Evolutionary conservation across 2,888 invertebrate species (phyloP).

Genomic region (Alloplasta piceator): DNA sequence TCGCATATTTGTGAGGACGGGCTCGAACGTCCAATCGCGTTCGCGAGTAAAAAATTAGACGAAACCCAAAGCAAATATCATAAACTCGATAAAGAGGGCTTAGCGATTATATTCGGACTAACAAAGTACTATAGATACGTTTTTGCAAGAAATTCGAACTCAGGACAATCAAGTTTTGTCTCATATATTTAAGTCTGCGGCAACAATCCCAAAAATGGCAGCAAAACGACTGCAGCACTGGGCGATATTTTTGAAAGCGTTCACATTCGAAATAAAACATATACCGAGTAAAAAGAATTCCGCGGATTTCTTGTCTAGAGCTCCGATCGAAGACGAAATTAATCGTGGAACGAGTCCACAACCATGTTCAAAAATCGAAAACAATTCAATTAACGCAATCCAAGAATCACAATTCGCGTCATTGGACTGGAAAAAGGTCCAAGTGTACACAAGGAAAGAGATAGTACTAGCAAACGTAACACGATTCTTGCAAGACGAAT

Average conservation of each 20-base stretch:
- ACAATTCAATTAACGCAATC: slow-evolving; percentile 4
- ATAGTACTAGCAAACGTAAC: not conserved
- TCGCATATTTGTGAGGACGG: slow-evolving; percentile 76
- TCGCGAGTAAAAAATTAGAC: slow-evolving; percentile 20
- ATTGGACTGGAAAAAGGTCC: slow-evolving; percentile 12
- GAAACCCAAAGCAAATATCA: slow-evolving; percentile 22
- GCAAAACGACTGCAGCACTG: slow-evolving; percentile 11
- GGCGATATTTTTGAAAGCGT: slow-evolving; percentile 17
- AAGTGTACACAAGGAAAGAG: slow-evolving; percentile 8
- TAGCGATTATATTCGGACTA: slow-evolving; percentile 20
- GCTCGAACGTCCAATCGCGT: slow-evolving; percentile 72
- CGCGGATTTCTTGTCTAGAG: slow-evolving; percentile 24
- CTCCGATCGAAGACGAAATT: slow-evolving; percentile 59
- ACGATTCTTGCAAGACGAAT: not conserved
- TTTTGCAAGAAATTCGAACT: slow-evolving; percentile 14
- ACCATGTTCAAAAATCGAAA: slow-evolving; percentile 16
- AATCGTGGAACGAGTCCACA: slow-evolving; percentile 1
- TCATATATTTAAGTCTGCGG: slow-evolving; percentile 13
- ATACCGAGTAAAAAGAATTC: slow-evolving; percentile 19
- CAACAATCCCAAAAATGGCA: slow-evolving; percentile 9
- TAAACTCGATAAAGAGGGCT: slow-evolving; percentile 29
- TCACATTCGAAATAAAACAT: slow-evolving; percentile 26
- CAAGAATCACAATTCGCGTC: slow-evolving; percentile 15
- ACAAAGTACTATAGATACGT: slow-evolving; percentile 32
- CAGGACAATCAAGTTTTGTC: not conserved